These are phyloP conservation scores for Copsychus sechellarum DNA, from an alignment of 2,113 vertebrate genomes.

Conservation along the genomic window DNA sequence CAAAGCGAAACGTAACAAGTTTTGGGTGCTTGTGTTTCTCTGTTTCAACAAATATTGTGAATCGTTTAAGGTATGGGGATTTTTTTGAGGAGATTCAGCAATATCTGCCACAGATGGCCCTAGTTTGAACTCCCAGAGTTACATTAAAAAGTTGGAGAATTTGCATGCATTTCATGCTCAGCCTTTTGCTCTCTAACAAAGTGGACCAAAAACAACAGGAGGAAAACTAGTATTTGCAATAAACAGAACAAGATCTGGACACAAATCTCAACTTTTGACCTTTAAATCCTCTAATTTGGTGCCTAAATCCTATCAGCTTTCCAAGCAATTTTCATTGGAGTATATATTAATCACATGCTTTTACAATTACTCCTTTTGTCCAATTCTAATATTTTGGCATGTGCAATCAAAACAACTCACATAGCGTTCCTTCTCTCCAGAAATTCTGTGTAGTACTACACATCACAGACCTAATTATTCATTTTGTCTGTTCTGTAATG, in stretches of 20 bases:
- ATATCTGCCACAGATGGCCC: background rate
- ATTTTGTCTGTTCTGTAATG: background rate
- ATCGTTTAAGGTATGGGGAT: background rate
- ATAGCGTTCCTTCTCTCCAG: background rate
- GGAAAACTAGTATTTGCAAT: background rate
- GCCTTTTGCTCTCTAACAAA: background rate
- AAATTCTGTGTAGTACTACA: background rate
- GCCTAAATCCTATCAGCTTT: background rate
- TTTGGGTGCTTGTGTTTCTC: background rate
- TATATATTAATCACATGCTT: background rate
- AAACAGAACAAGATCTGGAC: background rate
- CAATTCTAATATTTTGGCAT: background rate
- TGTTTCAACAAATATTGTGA: background rate
- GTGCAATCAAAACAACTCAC: background rate
- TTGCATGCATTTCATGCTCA: background rate
- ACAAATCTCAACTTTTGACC: background rate
- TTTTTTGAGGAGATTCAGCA: background rate
- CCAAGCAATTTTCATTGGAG: background rate
- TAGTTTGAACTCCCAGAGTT: background rate
- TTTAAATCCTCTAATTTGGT: background rate
- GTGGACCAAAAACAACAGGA: background rate
- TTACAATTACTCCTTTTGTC: background rate
- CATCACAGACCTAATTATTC: background rate
- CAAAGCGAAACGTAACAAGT: background rate
- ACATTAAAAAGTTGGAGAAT: background rate